Conservation (phyloP, 1,140 invertebrate species). For the Lycorma delicatula region DNA sequence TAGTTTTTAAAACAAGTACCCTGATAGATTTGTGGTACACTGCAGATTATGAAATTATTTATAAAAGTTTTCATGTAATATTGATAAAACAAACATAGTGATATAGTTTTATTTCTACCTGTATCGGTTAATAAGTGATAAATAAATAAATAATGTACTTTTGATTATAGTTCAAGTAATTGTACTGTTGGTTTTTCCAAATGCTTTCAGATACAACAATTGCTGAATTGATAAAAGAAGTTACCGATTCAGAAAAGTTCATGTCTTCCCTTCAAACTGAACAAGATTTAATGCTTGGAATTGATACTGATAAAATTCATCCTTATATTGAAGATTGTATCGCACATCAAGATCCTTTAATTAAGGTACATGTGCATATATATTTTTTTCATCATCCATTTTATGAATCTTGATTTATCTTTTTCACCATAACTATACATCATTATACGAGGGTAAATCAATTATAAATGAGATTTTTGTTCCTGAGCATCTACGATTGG, state of each 20-base stretch:
- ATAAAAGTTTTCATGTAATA: no score
- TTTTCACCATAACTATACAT: no score
- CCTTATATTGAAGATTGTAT: slow-evolving; percentile 88
- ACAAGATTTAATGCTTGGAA: slow-evolving; percentile 86
- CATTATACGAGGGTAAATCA: no score
- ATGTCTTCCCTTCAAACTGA: slow-evolving; percentile 60
- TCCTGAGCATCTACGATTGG: no score
- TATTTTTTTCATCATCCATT: not conserved
- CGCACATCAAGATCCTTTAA: slow-evolving; percentile 67
- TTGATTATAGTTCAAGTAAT: slow-evolving; percentile 26
- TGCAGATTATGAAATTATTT: no score
- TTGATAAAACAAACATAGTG: no score
- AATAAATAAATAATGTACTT: not conserved
- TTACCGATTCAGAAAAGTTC: slow-evolving; percentile 55
- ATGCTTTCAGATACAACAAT: slow-evolving; percentile 57
- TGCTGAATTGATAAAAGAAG: slow-evolving; percentile 65
- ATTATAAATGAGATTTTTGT: no score
- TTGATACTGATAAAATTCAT: slow-evolving; percentile 82
- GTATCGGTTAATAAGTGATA: not conserved
- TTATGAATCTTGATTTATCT: no score
- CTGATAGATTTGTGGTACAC: no score
- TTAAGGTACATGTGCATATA: slow-evolving; percentile 46
- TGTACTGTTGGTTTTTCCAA: not conserved
- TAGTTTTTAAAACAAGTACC: no score
- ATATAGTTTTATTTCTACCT: not conserved